Base-by-base conservation (phyloP, 1,140 invertebrate species). In the Nasonia longicornis region DNA sequence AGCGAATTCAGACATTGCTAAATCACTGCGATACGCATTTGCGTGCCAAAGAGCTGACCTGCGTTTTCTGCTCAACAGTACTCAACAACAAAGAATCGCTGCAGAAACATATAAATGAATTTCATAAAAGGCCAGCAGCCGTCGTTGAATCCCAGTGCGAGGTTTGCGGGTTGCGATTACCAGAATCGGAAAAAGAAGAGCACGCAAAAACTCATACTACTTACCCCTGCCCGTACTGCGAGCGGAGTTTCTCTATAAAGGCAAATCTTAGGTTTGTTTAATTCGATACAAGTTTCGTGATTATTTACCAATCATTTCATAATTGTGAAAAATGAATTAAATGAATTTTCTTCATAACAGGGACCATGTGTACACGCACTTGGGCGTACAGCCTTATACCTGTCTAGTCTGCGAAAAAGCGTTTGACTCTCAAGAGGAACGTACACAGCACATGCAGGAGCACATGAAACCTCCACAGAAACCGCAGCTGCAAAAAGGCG, bases 151-250 rank as follows among this genome's bases (percentile, higher is more conserved):
- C 12, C 2, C 74, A 74, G 6, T 42, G 63, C 42, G 3, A 79
- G 52, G 52, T 31, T 29, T 69, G 16, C 31, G 35, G 45, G 22
- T 3, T 52, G 38, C 4, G 58, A 69, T n/a, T 67, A 42, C 12
- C 31, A 52, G 29, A 81, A 16, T 22, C 70, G 2, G 74, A 80
- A 22, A 42, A 11, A 45, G 67, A 64, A 52, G 35, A 83, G 10
- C 66, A 79, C 2, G 29, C 45, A 2, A 80, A 73, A 26, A 77
- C 1, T 74, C 31, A 74, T 35, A 35, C 3, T 2, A 76, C 12
- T 42, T 80, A 73, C 69, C 58, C 78, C 8, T 83, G 82, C 22
- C 72, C 71, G 0, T 79, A 81, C 16, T 84, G 83, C 38, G 74
- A 84, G 22, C 64, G 11, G 1, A 31, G 2, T 35, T 82, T 82